Evolutionary conservation across 2,888 invertebrate genomes (phyloP), one percentile per base, ranked within the genome.

Genomic region (Coenonympha arcania): DNA sequence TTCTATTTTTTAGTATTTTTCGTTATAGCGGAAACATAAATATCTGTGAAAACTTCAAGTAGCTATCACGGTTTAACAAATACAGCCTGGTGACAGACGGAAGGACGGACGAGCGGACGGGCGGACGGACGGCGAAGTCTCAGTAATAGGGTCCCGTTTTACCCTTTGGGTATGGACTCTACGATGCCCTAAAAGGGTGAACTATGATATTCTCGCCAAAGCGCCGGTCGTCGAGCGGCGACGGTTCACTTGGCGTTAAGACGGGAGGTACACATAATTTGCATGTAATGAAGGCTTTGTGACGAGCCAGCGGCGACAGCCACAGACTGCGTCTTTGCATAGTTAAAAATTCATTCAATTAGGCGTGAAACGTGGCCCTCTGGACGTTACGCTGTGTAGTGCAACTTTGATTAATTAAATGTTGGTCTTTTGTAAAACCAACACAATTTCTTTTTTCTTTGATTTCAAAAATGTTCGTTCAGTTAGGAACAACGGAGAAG

Each of bases 311-410:
- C 53, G 48, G 45, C 48, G 39, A 40, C 65, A 63, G 68, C 71
- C 71, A 66, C 71, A 68, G 75, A 72, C 78, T 79, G 79, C 78
- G 79, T 81, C 79, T 79, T 82, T 78, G 73, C 76, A 68, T 75
- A 71, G 74, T 82, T 78, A 80, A 83, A 83, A 84, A 82, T 82
- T 81, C 73, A 83, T 82, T 83, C 73, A 83, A 84, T 86, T 82
- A 83, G 73, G 68, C 68, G 70, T 66, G 71, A 71, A 74, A 73
- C 70, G 76, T 76, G 24, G 24, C 13, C 11, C 6, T 22, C 24
- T n/a, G 33, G 20, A 5, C 31, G 19, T 28, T 31, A 6, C 4
- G 6, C 20, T 11, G 15, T 15, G 13, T 9, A 16, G 11, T 2
- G 26, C 4, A 34, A 34, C 16, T 34, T n/a, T 11, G 8, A 34